Evolutionary conservation across 2,797 vertebrate genomes (phyloP), one percentile per base, ranked within the genome.

Genomic region (Crenichthys baileyi): DNA sequence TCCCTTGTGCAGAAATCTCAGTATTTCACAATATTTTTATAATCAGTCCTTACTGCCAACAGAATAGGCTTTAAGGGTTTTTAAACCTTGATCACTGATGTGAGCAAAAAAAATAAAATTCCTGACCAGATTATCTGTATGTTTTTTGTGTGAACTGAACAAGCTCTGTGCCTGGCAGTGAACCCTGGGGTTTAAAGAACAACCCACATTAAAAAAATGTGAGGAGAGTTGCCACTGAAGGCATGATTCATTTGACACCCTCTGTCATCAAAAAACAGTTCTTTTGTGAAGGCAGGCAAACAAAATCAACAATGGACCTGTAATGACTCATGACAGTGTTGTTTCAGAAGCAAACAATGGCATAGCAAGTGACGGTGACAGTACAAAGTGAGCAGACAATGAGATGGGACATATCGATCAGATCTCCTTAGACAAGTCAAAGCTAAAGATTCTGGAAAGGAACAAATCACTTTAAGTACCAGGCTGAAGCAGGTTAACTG

Each of bases 251-350:
- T 89, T 89, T 88, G 82, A 90, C 85, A 88, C 73, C 73, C 83
- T 88, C 81, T 63, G 65, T 87, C 84, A 87, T 82, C 84, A 86
- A 79, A 87, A 90, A 87, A 55, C 67, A 82, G 70, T 20, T 68
- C 77, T 89, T 92, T 92, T 91, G 86, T 91, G 77, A 78, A 44
- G 78, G 39, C 72, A 74, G 39, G n/a, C 53, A 2, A 87, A 48
- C 13, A 44, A 79, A 83, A 80, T 88, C 88, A 91, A 93, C 92
- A 93, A 92, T 91, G 83, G 81, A 83, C 77, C 75, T 75, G 73
- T 70, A 90, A 87, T 94, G 92, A 94, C 86, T 93, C 93, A 93
- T 70, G 41, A 58, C 76, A 75, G 70, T 81, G 85, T 90, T 58
- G 76, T 85, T 44, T 92, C 74, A 76, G 70, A 76, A 67, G 76